Conservation (phyloP, 2,113 vertebrate genomes). For the Illadopsis cleaveri region DNA sequence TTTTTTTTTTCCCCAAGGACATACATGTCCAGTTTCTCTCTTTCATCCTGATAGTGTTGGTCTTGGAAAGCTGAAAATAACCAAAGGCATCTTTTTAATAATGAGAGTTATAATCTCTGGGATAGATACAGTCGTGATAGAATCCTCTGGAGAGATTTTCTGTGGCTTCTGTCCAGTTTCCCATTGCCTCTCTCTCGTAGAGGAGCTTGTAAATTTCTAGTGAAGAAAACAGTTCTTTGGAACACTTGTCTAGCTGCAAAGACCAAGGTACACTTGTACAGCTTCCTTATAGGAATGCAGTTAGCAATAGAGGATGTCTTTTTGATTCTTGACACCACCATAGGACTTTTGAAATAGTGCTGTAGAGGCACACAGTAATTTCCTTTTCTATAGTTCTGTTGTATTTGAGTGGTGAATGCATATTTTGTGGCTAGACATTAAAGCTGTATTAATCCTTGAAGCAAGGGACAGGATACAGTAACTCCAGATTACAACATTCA, state of each 20-base stretch:
- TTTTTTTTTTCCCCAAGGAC: background rate
- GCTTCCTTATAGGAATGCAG: background rate
- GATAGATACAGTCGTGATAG: background rate
- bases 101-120: background rate
- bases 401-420: background rate
- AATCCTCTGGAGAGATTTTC: background rate
- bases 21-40: background rate
- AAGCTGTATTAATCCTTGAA: background rate
- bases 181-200: background rate
- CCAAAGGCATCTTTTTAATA: background rate
- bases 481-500: background rate
- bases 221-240: background rate
- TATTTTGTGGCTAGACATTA: background rate
- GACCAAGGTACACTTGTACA: background rate
- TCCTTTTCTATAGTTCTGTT: background rate
- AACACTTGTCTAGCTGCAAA: background rate
- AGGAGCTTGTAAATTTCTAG: background rate
- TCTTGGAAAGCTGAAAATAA: background rate
- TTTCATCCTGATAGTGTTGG: background rate
- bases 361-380: background rate
- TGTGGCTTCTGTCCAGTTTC: background rate
- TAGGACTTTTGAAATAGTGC: background rate
- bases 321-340: background rate
- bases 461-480: background rate
- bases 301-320: background rate